These are phyloP conservation scores for Amblyopsis rosae DNA, from an alignment of 2,113 vertebrate species.

Conservation along the genomic window DNA sequence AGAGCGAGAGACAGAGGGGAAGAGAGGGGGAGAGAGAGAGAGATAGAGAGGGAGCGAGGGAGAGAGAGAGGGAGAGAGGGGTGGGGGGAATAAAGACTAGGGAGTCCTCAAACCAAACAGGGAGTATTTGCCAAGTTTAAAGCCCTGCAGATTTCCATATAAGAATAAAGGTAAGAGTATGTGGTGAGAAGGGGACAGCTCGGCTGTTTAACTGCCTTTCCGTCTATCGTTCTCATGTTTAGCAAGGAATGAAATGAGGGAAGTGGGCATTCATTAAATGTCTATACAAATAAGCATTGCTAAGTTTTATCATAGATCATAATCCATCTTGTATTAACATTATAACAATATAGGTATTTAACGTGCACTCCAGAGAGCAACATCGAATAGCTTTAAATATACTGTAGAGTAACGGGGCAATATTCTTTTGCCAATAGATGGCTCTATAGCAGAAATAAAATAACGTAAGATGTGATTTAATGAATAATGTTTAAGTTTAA, in stretches of 20 bases:
- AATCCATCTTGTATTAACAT: constrained; percentile 50
- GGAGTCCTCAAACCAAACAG: constrained; percentile 54
- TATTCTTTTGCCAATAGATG: not conserved
- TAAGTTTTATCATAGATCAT: constrained; percentile 53
- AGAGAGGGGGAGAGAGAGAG: constrained; percentile 9
- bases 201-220: constrained; percentile 61
- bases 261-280: constrained; percentile 64
- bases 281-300: constrained; percentile 50
- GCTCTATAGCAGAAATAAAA: not conserved
- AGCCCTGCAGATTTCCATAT: constrained; percentile 59
- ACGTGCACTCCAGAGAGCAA: constrained; percentile 23
- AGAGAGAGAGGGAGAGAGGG: constrained; percentile 20
- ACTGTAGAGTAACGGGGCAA: not conserved
- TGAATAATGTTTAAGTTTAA: no score
- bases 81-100: constrained; percentile 31
- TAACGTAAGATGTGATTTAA: no score
- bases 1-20: not conserved
- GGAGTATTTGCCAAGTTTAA: constrained; percentile 53
- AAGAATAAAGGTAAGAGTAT: constrained; percentile 54
- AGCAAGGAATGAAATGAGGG: constrained; percentile 53
- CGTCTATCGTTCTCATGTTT: constrained; percentile 66
- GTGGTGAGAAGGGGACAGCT: constrained; percentile 38
- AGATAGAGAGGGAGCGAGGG: not conserved
- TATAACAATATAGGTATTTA: constrained; percentile 23
- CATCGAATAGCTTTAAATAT: no score